Conservation (phyloP, 1,140 invertebrate species). For the Gonatopus flavifemur region DNA sequence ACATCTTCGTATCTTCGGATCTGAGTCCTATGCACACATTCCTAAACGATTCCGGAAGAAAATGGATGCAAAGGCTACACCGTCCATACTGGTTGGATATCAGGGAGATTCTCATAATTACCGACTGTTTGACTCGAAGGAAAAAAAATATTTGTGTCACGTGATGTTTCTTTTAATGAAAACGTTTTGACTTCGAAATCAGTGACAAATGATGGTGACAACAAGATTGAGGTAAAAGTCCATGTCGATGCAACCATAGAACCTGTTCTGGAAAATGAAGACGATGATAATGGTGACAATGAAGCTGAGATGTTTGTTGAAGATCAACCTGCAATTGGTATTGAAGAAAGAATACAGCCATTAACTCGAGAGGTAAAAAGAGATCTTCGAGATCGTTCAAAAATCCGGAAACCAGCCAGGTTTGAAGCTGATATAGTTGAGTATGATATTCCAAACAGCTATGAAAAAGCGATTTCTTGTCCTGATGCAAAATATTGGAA, state of each 20-base stretch:
- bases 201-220: not conserved
- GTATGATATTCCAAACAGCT: constrained; percentile 13
- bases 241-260: not conserved
- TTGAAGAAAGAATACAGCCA: no score
- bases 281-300: not conserved
- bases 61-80: constrained; percentile 3
- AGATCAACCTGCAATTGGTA: no score
- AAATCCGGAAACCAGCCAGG: not conserved
- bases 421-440: not conserved
- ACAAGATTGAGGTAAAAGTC: no score
- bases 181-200: no score
- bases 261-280: not conserved
- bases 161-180: constrained; percentile 38
- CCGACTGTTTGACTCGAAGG: constrained; percentile 4
- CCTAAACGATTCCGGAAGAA: not conserved
- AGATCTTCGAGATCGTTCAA: not conserved
- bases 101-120: not conserved
- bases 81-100: not conserved
- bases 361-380: no score
- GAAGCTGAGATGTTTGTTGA: not conserved
- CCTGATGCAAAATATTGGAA: constrained; percentile 18
- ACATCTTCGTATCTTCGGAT: constrained; percentile 2
- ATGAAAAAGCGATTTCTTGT: constrained; percentile 13
- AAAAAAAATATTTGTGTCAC: constrained; percentile 24
- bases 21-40: constrained; percentile 7